Conservation (phyloP, 2,113 vertebrate species). For the Toxostoma redivivum region DNA sequence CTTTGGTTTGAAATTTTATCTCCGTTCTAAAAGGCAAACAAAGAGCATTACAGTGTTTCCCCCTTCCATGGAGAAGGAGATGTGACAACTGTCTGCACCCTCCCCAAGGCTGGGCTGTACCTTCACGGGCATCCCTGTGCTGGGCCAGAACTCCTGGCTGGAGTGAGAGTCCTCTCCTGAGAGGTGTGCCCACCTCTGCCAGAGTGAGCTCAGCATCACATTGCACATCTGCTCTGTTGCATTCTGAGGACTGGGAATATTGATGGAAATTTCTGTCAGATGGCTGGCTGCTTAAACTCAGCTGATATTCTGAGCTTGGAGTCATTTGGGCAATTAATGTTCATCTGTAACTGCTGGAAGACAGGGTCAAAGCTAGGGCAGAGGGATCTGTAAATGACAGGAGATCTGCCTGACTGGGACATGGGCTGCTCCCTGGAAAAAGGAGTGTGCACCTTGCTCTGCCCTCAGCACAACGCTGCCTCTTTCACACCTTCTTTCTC, state of each 20-base stretch:
- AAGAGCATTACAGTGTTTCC: background rate
- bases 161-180: background rate
- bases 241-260: constrained; percentile 18
- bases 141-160: background rate
- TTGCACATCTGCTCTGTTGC: constrained; percentile 1
- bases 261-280: constrained; percentile 36
- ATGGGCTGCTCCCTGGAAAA: background rate
- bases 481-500: background rate
- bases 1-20: background rate
- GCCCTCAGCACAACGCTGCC: background rate
- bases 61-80: background rate
- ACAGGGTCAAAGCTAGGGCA: constrained; percentile 6
- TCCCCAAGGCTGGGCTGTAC: background rate
- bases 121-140: background rate
- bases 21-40: background rate
- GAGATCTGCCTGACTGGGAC: background rate
- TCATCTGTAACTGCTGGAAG: background rate
- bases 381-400: background rate
- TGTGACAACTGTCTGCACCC: background rate
- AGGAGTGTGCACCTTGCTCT: background rate
- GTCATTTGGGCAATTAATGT: constrained; percentile 40
- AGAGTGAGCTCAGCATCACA: background rate
- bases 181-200: background rate
- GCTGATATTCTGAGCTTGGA: background rate
- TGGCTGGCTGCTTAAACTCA: constrained; percentile 51